Percentiles rank a stretch among this genome's conserved stretches.
phyloP scores from a whole-genome alignment of 2,797 vertebrate species.

The Anableps anableps region DNA sequence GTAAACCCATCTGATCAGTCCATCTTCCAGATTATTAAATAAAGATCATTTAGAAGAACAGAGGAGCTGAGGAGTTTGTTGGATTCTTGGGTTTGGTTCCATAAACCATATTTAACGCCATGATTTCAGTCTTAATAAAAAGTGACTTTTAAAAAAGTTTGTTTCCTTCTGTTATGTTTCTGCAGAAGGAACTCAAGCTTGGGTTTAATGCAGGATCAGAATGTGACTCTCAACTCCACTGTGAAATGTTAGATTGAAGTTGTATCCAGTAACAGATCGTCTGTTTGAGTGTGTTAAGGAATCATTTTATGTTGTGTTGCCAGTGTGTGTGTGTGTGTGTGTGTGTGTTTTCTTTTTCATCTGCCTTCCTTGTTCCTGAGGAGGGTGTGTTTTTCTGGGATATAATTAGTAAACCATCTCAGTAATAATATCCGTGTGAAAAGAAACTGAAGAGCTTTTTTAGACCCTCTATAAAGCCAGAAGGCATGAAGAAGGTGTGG shows the following conservation, averaged over 20 bases:
- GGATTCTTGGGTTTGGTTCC: background rate
- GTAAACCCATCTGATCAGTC: too few relatives aligned
- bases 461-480: too few relatives aligned
- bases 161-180: background rate
- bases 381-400: background rate
- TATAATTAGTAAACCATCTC: background rate
- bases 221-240: background rate
- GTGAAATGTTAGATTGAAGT: too few relatives aligned
- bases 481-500: background rate
- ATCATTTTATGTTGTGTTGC: background rate
- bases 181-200: background rate
- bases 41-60: background rate
- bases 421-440: background rate
- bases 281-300: background rate
- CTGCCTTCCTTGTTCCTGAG: background rate
- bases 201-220: background rate
- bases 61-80: background rate
- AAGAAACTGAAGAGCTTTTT: background rate
- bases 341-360: background rate
- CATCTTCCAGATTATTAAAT: too few relatives aligned
- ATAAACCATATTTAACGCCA: background rate
- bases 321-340: background rate
- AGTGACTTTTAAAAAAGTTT: background rate
- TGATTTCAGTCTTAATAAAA: background rate
- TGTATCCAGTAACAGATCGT: background rate